Evolutionary conservation across 1,140 invertebrate species (phyloP), one percentile per base, ranked within the genome.

Genomic region (Neodiprion pinetum): DNA sequence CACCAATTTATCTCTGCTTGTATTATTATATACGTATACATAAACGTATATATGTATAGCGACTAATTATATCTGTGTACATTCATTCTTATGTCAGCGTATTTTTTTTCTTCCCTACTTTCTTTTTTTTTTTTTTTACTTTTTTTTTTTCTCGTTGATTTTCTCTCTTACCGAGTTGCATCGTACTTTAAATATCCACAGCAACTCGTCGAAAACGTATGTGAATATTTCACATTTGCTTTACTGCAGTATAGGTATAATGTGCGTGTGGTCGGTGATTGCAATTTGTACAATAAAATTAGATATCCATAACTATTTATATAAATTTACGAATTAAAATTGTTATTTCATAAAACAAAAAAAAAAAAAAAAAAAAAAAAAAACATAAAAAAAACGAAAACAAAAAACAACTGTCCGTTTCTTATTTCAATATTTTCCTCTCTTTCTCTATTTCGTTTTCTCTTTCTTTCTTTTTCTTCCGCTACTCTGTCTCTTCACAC

Each of bases 1-100:
- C 70, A 72, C 72, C 76, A 78, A 72, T 78, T 78, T 68, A 23
- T 75, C 80, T 21, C 81, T 84, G 81, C 80, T 80, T 82, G 74
- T 61, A 61, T 7, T 14, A 79, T 81, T 78, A 83, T 78, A 78
- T 73, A 69, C 53, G 5, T 14, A 61, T 5, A 40, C 28, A 40
- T 40, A 40, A 0, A 40, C 28, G 5, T 40, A 40, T 5, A 40
- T 40, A 40, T 40, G 28, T 40, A 40, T 40, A 40, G 28, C 28
- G 28, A 40, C 28, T 40, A 40, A 40, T 5, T 40, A 40, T 3
- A 40, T 40, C 28, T 40, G 28, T 40, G 5, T 40, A 40, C 2
- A 40, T 40, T 40, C 2, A 40, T 40, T 40, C 28, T 40, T 40
- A 5, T 40, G 28, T 40, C 61, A 21, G 12, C 61, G 61, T 14